These are phyloP conservation scores for Coremacera marginata DNA, from an alignment of 2,888 invertebrate species.

Conservation along the genomic window DNA sequence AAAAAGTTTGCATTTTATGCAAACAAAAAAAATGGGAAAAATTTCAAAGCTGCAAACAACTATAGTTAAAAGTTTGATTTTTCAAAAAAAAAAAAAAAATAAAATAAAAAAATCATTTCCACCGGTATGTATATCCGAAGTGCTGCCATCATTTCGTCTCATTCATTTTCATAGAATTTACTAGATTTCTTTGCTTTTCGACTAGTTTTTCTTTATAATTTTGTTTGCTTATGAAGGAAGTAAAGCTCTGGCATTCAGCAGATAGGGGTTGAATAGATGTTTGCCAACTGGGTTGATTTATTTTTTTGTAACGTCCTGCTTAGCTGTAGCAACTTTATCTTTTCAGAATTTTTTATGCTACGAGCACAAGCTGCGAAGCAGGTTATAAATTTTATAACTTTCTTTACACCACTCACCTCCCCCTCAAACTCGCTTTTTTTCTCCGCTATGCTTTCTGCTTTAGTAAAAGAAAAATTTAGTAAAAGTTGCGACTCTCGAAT, in stretches of 20 bases:
- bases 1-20: too few species aligned
- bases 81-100: not conserved
- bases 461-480: not conserved
- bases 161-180: not conserved
- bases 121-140: not conserved
- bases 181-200: constrained; percentile 15
- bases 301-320: not conserved
- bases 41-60: not conserved
- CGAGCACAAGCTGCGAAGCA: too few species aligned
- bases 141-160: constrained; percentile 18
- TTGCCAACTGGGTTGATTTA: too few species aligned
- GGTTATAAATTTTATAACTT: not conserved
- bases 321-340: constrained; percentile 1
- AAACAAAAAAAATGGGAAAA: too few species aligned
- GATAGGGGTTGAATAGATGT: not conserved
- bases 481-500: not conserved
- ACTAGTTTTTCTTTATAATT: constrained; percentile 16
- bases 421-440: not conserved
- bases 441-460: not conserved
- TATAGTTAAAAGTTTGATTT: constrained; percentile 12
- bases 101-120: too few species aligned
- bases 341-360: not conserved
- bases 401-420: too few species aligned
- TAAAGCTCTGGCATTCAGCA: not conserved
- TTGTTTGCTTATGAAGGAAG: not conserved